phyloP scores from a whole-genome alignment of 1,140 invertebrate genomes.

The Phymastichus coffea region DNA sequence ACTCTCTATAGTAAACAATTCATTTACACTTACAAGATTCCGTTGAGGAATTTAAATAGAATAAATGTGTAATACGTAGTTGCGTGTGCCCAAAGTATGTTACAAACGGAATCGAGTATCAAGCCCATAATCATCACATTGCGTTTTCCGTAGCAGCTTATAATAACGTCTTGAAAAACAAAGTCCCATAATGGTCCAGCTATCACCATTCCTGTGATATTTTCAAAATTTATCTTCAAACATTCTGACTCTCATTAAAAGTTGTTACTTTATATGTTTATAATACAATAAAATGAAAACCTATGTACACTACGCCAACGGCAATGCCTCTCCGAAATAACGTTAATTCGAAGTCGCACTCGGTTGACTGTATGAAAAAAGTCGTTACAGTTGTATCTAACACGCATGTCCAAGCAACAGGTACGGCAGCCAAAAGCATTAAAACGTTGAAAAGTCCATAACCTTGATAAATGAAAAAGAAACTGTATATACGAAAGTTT shows the following conservation, averaged over 20 bases:
- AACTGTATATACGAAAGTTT: too few species aligned
- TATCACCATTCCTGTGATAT: slow-evolving; percentile 57
- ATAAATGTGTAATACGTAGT: slow-evolving; percentile 59
- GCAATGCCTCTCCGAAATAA: slow-evolving; percentile 47
- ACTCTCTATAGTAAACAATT: neutral
- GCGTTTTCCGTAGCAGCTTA: slow-evolving; percentile 54
- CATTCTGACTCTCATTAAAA: too few species aligned
- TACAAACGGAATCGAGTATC: slow-evolving; percentile 57
- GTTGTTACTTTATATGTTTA: neutral
- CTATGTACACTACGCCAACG: slow-evolving; percentile 43
- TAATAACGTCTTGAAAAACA: slow-evolving; percentile 44
- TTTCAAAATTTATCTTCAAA: neutral
- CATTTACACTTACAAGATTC: slow-evolving; percentile 58
- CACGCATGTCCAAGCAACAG: slow-evolving; percentile 43
- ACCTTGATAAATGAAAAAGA: slow-evolving; percentile 26
- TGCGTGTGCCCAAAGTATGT: slow-evolving; percentile 54
- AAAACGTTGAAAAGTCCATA: slow-evolving; percentile 50
- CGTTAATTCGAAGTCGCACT: slow-evolving; percentile 48
- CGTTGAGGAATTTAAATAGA: slow-evolving; percentile 59
- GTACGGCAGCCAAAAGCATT: slow-evolving; percentile 43
- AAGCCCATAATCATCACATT: slow-evolving; percentile 56
- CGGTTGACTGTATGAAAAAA: slow-evolving; percentile 48
- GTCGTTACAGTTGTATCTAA: slow-evolving; percentile 47
- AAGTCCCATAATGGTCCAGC: slow-evolving; percentile 61
- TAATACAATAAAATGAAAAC: slow-evolving; percentile 23